A percentile compares a stretch with the other conserved stretches of the same genome.
phyloP scores from a whole-genome alignment of 2,113 vertebrate species.

The Pyxicephalus adspersus region DNA sequence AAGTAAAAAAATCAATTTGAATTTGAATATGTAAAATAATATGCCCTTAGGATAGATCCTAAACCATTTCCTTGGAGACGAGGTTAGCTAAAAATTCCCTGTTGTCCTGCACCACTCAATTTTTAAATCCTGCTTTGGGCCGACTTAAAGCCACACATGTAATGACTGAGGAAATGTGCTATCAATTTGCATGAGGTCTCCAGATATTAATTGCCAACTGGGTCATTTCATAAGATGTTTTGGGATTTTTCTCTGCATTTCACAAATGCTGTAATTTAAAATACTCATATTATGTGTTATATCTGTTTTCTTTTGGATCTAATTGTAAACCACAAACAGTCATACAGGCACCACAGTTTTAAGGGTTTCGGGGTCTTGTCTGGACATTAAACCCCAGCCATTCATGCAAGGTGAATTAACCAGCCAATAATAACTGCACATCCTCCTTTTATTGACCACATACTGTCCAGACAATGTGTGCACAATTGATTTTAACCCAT shows the following conservation, averaged over 20 bases:
- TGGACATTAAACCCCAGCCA: neutral
- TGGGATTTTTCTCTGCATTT: neutral
- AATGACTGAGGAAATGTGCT: conserved; percentile 7
- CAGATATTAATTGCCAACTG: neutral
- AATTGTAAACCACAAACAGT: neutral
- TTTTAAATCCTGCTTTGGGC: neutral
- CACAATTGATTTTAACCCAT: too few relatives aligned
- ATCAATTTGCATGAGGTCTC: conserved; percentile 10
- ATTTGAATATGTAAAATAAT: neutral
- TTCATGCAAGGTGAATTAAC: neutral
- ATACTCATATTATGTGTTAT: neutral
- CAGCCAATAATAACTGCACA: neutral
- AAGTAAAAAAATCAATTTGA: neutral
- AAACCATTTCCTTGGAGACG: neutral
- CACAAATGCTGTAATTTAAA: neutral
- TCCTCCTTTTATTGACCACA: neutral
- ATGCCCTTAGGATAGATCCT: neutral
- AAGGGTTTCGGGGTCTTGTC: neutral
- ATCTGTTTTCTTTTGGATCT: too few relatives aligned
- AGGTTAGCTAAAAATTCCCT: conserved; percentile 29
- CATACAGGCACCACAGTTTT: neutral
- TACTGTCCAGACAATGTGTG: neutral
- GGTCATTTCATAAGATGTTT: neutral
- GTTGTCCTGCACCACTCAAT: conserved; percentile 10
- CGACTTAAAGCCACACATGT: neutral